Conservation (phyloP, 2,113 vertebrate species). For the Mastomys natalensis region DNA sequence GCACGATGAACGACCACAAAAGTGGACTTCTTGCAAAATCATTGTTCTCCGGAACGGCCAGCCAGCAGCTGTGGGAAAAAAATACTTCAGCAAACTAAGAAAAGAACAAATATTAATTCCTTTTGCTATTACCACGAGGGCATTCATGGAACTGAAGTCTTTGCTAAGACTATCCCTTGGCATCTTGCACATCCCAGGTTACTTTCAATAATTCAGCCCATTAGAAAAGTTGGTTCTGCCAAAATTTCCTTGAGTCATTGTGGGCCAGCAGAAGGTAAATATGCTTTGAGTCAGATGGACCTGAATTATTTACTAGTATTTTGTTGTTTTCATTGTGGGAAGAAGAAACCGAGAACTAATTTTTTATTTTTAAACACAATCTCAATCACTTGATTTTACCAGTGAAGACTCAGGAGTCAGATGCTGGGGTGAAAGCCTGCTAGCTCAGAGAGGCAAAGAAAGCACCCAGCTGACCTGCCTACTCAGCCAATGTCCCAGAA, state of each 20-base stretch:
- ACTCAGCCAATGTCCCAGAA: no score
- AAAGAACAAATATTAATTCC: background rate
- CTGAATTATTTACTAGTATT: background rate
- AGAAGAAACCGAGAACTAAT: background rate
- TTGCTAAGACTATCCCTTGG: background rate
- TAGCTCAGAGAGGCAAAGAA: no score
- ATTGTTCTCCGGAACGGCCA: constrained; percentile 69
- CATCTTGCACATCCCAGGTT: background rate
- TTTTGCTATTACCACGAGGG: background rate
- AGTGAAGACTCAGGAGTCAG: no score
- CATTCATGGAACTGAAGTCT: background rate
- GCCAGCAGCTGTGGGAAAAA: constrained; percentile 85
- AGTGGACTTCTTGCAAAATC: constrained; percentile 79
- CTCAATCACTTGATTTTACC: no score
- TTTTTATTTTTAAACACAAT: no score
- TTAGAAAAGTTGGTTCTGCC: background rate
- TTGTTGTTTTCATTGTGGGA: background rate
- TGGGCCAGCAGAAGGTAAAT: background rate
- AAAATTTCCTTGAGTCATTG: background rate
- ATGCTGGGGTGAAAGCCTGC: no score
- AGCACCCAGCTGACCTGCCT: no score
- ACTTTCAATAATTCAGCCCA: background rate
- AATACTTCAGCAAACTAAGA: constrained; percentile 43
- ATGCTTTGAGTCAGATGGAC: background rate
- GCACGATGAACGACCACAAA: constrained; percentile 85